These are phyloP conservation scores for Cotesia chilonis DNA, from an alignment of 1,140 invertebrate genomes.

Conservation along the genomic window DNA sequence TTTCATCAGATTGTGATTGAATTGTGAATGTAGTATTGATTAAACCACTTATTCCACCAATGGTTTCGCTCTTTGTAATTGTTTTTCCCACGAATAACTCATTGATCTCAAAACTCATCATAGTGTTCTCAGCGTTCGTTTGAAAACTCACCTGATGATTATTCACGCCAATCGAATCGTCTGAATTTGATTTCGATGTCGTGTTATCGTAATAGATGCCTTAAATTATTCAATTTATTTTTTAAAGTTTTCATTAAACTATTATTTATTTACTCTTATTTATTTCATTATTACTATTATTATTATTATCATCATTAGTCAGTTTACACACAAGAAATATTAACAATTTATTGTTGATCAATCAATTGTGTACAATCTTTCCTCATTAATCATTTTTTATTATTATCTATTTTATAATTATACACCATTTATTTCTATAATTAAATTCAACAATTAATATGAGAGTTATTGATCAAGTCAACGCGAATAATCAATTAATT, in stretches of 20 bases:
- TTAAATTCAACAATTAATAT: too few relatives aligned
- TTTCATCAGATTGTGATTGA: slow-evolving; percentile 35
- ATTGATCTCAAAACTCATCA: slow-evolving; percentile 39
- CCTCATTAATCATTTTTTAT: too few relatives aligned
- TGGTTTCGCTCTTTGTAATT: slow-evolving; percentile 58
- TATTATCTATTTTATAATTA: too few relatives aligned
- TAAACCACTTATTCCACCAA: slow-evolving; percentile 53
- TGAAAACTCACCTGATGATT: background rate
- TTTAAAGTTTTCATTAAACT: slow-evolving; percentile 6
- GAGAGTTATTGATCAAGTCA: too few relatives aligned
- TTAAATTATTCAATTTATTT: slow-evolving; percentile 28
- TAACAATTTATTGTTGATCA: background rate
- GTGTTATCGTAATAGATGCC: slow-evolving; percentile 43
- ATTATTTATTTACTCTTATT: slow-evolving; percentile 11
- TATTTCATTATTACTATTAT: background rate
- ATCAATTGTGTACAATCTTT: too few relatives aligned
- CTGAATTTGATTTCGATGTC: slow-evolving; percentile 38
- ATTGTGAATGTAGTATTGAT: slow-evolving; percentile 39
- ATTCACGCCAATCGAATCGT: slow-evolving; percentile 31
- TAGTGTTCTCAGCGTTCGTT: slow-evolving; percentile 26
- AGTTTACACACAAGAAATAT: background rate
- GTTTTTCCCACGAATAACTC: slow-evolving; percentile 39
- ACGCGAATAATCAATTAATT: too few relatives aligned
- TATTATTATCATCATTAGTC: background rate
- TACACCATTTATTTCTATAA: too few relatives aligned